phyloP scores from a whole-genome alignment of 1,140 invertebrate genomes.

The Trigoniulus corallinus region DNA sequence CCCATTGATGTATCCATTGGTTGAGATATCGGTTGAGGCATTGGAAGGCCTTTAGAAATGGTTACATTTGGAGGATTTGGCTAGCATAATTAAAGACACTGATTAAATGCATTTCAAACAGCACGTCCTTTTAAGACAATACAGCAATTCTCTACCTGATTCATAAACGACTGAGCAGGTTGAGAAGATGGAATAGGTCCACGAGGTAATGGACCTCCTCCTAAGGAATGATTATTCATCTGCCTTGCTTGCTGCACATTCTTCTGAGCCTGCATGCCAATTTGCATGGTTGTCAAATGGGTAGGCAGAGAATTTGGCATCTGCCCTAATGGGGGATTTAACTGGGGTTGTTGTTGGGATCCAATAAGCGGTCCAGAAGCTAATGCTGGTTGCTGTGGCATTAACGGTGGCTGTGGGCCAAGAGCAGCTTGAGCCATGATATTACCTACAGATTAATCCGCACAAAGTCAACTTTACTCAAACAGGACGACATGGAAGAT shows the following conservation, averaged over 20 bases:
- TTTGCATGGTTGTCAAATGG: not conserved
- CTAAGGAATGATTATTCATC: too few relatives aligned
- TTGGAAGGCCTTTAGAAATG: conserved; percentile 12
- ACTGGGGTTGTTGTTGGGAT: too few relatives aligned
- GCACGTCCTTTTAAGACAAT: not conserved
- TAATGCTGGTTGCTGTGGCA: too few relatives aligned
- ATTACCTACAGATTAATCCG: too few relatives aligned
- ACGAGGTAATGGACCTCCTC: not conserved
- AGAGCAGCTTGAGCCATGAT: too few relatives aligned
- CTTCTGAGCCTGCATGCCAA: not conserved
- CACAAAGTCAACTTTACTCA: too few relatives aligned
- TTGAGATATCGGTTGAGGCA: not conserved
- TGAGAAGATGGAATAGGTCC: not conserved
- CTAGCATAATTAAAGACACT: too few relatives aligned
- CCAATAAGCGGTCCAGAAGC: too few relatives aligned
- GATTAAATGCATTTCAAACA: not conserved
- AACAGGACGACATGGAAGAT: too few relatives aligned
- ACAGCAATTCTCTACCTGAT: conserved; percentile 2
- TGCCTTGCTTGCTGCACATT: conserved; percentile 9
- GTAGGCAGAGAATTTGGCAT: not conserved
- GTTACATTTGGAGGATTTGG: conserved; percentile 18
- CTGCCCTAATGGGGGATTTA: conserved; percentile 5
- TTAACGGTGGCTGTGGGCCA: too few relatives aligned
- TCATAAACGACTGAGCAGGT: conserved; percentile 3
- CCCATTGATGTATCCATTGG: not conserved